Evolutionary conservation across 2,888 invertebrate genomes (phyloP).

Genomic region (Trisateles emortualis): DNA sequence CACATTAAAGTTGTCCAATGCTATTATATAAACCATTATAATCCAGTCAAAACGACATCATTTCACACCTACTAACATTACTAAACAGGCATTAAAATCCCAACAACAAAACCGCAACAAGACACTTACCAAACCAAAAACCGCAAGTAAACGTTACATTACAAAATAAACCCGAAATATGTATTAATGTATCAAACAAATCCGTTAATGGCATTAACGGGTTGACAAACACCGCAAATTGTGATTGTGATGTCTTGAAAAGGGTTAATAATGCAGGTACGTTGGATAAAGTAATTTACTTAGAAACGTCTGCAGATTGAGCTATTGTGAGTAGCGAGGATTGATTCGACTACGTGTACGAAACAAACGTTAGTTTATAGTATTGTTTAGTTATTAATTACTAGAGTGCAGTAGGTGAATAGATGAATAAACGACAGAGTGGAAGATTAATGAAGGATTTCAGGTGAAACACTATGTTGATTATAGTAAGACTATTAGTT

Average conservation of each 20-base stretch:
- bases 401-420: conserved; percentile 35
- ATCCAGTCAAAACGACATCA: conserved; percentile 33
- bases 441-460: conserved; percentile 23
- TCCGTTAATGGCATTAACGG: conserved; percentile 51
- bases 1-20: neutral
- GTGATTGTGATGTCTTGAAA: conserved; percentile 77
- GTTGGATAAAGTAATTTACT: conserved; percentile 68
- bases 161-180: conserved; percentile 69
- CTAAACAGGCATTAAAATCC: conserved; percentile 31
- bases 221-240: conserved; percentile 81
- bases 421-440: conserved; percentile 9
- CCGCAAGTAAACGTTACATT: conserved; percentile 64
- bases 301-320: conserved; percentile 81
- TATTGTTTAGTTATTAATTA: conserved; percentile 49
- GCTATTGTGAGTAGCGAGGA: conserved; percentile 70
- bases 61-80: conserved; percentile 41
- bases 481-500: neutral
- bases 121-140: conserved; percentile 58
- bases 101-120: conserved; percentile 54
- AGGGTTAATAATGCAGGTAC: conserved; percentile 81
- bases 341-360: conserved; percentile 59
- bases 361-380: conserved; percentile 48
- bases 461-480: conserved; percentile 2
- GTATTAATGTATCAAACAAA: conserved; percentile 54
- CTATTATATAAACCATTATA: conserved; percentile 15